These are phyloP conservation scores for Buceros bicornis DNA, from an alignment of 2,797 vertebrate species.

Conservation along the genomic window DNA sequence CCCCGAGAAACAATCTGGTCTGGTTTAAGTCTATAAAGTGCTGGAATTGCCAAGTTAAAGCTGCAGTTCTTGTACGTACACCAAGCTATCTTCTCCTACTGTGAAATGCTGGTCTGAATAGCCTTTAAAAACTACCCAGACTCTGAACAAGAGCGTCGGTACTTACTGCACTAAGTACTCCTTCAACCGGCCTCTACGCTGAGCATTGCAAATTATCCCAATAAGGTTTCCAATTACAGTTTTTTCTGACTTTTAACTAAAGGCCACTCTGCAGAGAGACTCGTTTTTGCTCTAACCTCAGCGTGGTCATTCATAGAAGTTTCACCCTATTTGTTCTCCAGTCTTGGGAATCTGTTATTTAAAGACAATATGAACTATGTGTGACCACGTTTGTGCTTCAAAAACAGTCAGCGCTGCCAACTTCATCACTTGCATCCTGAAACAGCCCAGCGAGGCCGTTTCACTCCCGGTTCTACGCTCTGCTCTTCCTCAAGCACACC, in stretches of 20 bases:
- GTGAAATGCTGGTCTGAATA: neutral
- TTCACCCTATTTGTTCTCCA: neutral
- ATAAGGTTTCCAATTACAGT: slow-evolving; percentile 1
- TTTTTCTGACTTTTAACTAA: slow-evolving; percentile 42
- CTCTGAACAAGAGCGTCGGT: neutral
- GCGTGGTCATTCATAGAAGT: neutral
- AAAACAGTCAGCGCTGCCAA: neutral
- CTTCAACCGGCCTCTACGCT: neutral
- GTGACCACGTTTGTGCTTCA: neutral
- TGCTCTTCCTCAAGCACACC: neutral
- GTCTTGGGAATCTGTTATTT: neutral
- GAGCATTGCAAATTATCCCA: neutral
- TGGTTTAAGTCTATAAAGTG: neutral
- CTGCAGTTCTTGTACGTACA: neutral
- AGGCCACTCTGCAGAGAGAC: neutral
- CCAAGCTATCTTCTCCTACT: neutral
- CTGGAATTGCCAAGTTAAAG: neutral
- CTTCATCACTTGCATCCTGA: neutral
- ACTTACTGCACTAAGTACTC: neutral
- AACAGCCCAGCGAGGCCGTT: neutral
- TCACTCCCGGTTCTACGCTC: accelerated
- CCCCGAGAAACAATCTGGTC: neutral
- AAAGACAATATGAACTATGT: neutral
- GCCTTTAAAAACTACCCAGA: neutral
- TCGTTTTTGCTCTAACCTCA: slow-evolving; percentile 2